Base-by-base conservation (phyloP, 2,888 invertebrate species). In the Athalia rosae region DNA sequence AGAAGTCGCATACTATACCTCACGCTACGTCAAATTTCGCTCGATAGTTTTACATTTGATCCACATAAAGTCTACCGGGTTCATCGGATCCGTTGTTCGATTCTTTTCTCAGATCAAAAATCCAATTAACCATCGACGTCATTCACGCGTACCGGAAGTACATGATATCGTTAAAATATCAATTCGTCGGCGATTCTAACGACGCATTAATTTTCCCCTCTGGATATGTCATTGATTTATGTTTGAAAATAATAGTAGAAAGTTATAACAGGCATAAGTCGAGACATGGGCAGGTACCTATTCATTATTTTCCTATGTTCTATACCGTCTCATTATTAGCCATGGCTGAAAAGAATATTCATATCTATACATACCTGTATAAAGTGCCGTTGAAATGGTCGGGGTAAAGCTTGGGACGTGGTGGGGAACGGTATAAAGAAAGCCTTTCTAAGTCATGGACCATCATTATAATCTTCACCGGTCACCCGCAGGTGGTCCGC, bases 341-440 rank as follows among this genome's bases (percentile, higher is more conserved):
- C 28, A 28, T 2, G 58, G 45, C 3, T 9, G n/a, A 71, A n/a
- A 9, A 58, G 6, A 58, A 56, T 71, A 45, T 69, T 43, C 50
- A 58, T 13, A 13, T 28, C 28, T 28, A 2, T 28, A 28, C 28
- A 28, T 28, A 28, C 28, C 28, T 53, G n/a, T n/a, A 53, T 50
- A 9, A 11, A 9, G 11, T 13, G 58, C 58, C 13, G 45, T 56
- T 45, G 3, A 58, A 45, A 58, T 48, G 62, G 74, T 47, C 43
- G 48, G 11, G 41, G n/a, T 15, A 28, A 50, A 43, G 9, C 61
- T 8, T 15, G 43, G 11, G 28, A 48, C 50, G 50, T 28, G 45
- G 74, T 74, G 74, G 74, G 74, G 74, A 48, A 3, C 4, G 61
- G 61, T 74, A 74, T 74, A 74, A 74, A 74, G 74, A 74, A 74